These are phyloP conservation scores for Psophia crepitans DNA, from an alignment of 2,113 vertebrate species.

Conservation along the genomic window DNA sequence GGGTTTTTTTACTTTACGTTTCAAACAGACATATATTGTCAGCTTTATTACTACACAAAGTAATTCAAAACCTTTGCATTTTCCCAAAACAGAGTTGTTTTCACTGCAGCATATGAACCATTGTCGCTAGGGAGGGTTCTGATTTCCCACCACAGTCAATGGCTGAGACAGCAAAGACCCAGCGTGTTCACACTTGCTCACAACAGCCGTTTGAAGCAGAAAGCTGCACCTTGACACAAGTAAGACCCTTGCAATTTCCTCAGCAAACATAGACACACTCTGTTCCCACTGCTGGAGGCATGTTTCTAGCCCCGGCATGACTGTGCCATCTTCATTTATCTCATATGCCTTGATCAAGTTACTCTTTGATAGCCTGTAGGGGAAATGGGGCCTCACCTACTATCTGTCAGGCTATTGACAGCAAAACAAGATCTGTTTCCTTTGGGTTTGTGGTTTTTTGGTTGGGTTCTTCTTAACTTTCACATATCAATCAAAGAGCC, in stretches of 20 bases:
- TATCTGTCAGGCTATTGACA: conserved; percentile 32
- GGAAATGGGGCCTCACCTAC: not conserved
- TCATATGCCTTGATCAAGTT: conserved; percentile 9
- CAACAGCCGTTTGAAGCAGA: not conserved
- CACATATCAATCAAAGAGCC: not conserved
- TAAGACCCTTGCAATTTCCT: not conserved
- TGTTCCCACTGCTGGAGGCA: not conserved
- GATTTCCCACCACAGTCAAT: not conserved
- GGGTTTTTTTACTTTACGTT: not conserved
- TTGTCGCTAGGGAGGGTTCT: not conserved
- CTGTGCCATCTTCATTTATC: conserved; percentile 37
- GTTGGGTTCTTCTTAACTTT: not conserved
- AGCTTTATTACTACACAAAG: not conserved
- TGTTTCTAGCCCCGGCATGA: conserved; percentile 56
- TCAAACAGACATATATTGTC: not conserved
- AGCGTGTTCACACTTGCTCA: not conserved
- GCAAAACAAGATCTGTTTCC: conserved; percentile 39
- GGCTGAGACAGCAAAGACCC: not conserved
- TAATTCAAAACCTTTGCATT: not conserved
- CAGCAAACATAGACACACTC: not conserved
- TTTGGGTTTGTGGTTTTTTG: not conserved
- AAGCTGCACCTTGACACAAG: not conserved
- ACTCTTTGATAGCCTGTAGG: not conserved
- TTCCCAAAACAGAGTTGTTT: not conserved
- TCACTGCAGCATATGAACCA: not conserved